phyloP scores from a whole-genome alignment of 2,888 invertebrate species.

The Polydrusus pterygomalis region DNA sequence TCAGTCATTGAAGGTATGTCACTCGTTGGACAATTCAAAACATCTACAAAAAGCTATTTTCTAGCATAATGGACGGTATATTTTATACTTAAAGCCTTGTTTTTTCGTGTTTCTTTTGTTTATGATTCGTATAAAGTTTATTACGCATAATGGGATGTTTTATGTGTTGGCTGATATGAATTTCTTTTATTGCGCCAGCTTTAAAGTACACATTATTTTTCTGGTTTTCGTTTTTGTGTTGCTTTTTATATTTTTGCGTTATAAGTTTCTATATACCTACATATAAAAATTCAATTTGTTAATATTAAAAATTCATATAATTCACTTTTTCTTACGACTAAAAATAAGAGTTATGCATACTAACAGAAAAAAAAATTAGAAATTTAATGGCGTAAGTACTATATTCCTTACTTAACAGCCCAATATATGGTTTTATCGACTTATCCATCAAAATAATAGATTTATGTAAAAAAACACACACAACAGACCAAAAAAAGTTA shows the following conservation, averaged over 20 bases:
- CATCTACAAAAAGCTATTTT: slow-evolving; percentile 43
- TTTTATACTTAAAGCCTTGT: slow-evolving; percentile 38
- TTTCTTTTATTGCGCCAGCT: slow-evolving; percentile 26
- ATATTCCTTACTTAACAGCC: too few relatives aligned
- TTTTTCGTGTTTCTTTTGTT: slow-evolving; percentile 46
- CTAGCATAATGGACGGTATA: slow-evolving; percentile 39
- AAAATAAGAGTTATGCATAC: too few relatives aligned
- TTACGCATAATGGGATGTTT: slow-evolving; percentile 52
- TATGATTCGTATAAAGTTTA: slow-evolving; percentile 49
- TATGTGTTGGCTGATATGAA: slow-evolving; percentile 48
- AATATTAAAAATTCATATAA: too few relatives aligned
- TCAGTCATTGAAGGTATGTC: not conserved
- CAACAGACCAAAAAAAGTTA: too few relatives aligned
- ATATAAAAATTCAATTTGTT: too few relatives aligned
- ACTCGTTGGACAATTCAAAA: slow-evolving; percentile 32
- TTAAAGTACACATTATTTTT: slow-evolving; percentile 23
- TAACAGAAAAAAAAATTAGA: too few relatives aligned
- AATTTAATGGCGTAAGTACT: too few relatives aligned
- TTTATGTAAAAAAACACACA: too few relatives aligned
- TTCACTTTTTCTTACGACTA: too few relatives aligned
- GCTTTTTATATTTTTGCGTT: not conserved
- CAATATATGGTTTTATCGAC: too few relatives aligned
- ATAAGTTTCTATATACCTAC: not conserved
- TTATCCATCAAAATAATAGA: too few relatives aligned
- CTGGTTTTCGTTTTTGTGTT: slow-evolving; percentile 1